These are phyloP conservation scores for Metellina segmentata DNA, from an alignment of 2,888 invertebrate species.

Conservation along the genomic window DNA sequence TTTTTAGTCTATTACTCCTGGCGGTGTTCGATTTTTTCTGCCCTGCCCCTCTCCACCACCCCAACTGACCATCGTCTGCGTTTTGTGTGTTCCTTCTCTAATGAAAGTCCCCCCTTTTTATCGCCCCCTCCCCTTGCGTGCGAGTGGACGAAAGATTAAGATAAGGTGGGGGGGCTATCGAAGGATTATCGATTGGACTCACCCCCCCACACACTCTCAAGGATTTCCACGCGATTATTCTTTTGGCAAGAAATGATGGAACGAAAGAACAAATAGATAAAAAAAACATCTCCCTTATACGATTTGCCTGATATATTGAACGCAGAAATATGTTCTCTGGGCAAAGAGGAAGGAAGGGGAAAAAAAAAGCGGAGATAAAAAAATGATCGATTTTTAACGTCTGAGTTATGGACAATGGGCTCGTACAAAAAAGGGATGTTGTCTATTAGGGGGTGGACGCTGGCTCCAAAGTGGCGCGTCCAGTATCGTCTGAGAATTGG, in stretches of 20 bases:
- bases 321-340: constrained; percentile 36
- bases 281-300: background rate
- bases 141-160: constrained; percentile 71
- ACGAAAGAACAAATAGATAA: constrained; percentile 3
- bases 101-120: constrained; percentile 35
- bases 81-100: background rate
- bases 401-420: constrained; percentile 49
- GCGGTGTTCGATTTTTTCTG: background rate
- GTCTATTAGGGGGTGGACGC: background rate
- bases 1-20: constrained; percentile 9
- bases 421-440: background rate
- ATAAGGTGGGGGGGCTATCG: constrained; percentile 35
- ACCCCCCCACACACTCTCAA: constrained; percentile 17
- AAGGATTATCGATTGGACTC: constrained; percentile 65
- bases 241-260: constrained; percentile 50
- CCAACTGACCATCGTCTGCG: constrained; percentile 7
- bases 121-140: constrained; percentile 42
- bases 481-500: background rate
- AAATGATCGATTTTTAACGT: constrained; percentile 60
- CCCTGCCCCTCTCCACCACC: constrained; percentile 4
- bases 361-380: constrained; percentile 22
- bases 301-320: constrained; percentile 71
- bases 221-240: constrained; percentile 70
- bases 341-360: constrained; percentile 5
- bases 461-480: background rate